These are phyloP conservation scores for Porites lobata DNA, from an alignment of 92 coral and sea anemone genomes.

Conservation along the genomic window DNA sequence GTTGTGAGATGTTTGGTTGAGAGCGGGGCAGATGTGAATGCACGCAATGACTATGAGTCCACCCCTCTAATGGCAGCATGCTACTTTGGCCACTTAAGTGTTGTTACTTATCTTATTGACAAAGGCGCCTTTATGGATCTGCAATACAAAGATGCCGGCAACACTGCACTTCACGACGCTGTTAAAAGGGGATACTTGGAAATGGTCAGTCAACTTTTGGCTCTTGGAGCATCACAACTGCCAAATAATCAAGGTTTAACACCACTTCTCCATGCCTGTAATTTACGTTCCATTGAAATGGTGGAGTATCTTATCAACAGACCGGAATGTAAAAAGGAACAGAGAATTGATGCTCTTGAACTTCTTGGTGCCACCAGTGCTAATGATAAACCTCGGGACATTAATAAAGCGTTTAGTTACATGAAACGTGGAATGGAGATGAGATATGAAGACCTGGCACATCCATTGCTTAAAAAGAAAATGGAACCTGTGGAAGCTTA, in stretches of 20 bases:
- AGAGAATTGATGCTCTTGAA: slow-evolving; percentile 65
- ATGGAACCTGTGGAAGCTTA: too few species aligned
- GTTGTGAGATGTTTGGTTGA: too few species aligned
- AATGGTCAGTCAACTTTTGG: too few species aligned
- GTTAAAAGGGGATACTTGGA: too few species aligned
- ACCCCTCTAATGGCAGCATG: too few species aligned
- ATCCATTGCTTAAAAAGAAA: slow-evolving; percentile 21
- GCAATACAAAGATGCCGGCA: too few species aligned
- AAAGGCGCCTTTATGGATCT: too few species aligned
- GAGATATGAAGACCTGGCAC: slow-evolving; percentile 35
- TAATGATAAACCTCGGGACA: slow-evolving; percentile 30
- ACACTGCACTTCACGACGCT: too few species aligned
- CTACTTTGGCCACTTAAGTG: too few species aligned
- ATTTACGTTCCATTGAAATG: slow-evolving; percentile 63
- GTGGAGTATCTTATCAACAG: slow-evolving; percentile 65
- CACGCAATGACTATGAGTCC: too few species aligned
- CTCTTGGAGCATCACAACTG: neutral
- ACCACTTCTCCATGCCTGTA: slow-evolving; percentile 73
- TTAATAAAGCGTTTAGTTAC: slow-evolving; percentile 44
- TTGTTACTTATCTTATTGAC: too few species aligned
- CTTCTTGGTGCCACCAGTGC: slow-evolving; percentile 82
- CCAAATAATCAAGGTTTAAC: slow-evolving; percentile 55
- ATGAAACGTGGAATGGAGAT: slow-evolving; percentile 66
- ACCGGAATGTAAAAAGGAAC: slow-evolving; percentile 47
- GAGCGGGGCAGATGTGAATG: too few species aligned